Percentiles rank a stretch among this genome's conserved stretches.
Evolutionary conservation across 1,140 invertebrate genomes (phyloP).

Genomic region (Calycopis cecrops): DNA sequence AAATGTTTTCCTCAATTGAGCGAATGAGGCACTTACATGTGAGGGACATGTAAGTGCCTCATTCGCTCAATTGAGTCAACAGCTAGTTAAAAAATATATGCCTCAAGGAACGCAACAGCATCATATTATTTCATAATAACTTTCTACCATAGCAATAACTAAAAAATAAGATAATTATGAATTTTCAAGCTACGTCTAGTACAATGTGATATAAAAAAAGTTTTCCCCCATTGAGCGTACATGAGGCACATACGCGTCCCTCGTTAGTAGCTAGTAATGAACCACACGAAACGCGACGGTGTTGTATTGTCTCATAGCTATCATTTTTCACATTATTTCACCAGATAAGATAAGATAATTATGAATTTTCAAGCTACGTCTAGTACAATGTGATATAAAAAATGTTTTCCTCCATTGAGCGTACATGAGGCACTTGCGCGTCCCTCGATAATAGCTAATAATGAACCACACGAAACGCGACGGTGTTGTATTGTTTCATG

Average conservation of each 20-base stretch:
- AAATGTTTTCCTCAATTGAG: not conserved
- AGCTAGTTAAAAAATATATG: no score
- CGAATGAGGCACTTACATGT: not conserved
- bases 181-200: not conserved
- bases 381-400: conserved; percentile 8
- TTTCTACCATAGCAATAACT: no score
- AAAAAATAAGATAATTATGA: no score
- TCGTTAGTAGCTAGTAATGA: not conserved
- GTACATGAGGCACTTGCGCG: conserved; percentile 5
- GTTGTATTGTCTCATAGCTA: no score
- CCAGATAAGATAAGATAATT: no score
- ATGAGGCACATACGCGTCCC: not conserved
- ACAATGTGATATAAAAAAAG: conserved; percentile 3
- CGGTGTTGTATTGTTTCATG: no score
- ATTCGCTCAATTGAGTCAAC: not conserved
- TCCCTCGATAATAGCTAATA: not conserved
- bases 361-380: no score
- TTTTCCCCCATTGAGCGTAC: not conserved
- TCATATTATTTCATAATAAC: no score
- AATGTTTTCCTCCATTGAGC: not conserved
- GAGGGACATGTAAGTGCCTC: not conserved
- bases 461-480: not conserved
- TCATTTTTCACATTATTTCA: no score
- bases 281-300: not conserved
- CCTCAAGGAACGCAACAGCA: no score